phyloP scores from a whole-genome alignment of 2,113 vertebrate species.

The Theristicus caerulescens region DNA sequence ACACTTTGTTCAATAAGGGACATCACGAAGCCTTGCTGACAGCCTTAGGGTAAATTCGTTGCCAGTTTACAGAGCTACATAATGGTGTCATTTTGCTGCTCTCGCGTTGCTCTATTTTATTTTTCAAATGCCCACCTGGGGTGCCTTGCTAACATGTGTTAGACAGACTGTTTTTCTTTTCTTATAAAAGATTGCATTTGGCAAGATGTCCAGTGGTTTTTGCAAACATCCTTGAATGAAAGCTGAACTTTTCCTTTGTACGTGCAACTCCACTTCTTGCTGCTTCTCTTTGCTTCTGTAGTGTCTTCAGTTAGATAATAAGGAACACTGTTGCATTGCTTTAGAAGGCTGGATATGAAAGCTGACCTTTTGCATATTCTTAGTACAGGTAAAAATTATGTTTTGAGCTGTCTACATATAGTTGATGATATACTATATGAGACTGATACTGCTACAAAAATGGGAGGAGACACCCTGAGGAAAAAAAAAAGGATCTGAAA shows the following conservation, averaged over 20 bases:
- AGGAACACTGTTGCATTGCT: background rate
- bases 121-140: background rate
- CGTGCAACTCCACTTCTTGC: background rate
- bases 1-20: background rate
- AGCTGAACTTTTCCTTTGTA: background rate
- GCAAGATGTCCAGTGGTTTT: background rate
- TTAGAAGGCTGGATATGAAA: background rate
- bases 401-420: background rate
- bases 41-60: background rate
- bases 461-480: background rate
- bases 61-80: background rate
- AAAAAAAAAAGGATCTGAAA: background rate
- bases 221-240: background rate
- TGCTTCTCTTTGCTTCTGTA: background rate
- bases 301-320: background rate
- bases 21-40: background rate
- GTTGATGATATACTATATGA: background rate
- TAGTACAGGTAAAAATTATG: background rate
- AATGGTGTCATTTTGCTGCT: background rate
- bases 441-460: background rate
- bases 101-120: background rate
- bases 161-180: background rate
- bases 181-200: background rate
- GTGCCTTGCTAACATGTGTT: background rate
- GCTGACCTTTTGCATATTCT: background rate